These are phyloP conservation scores for Pollenia griseotomentosa DNA, from an alignment of 2,888 invertebrate species.

Conservation along the genomic window DNA sequence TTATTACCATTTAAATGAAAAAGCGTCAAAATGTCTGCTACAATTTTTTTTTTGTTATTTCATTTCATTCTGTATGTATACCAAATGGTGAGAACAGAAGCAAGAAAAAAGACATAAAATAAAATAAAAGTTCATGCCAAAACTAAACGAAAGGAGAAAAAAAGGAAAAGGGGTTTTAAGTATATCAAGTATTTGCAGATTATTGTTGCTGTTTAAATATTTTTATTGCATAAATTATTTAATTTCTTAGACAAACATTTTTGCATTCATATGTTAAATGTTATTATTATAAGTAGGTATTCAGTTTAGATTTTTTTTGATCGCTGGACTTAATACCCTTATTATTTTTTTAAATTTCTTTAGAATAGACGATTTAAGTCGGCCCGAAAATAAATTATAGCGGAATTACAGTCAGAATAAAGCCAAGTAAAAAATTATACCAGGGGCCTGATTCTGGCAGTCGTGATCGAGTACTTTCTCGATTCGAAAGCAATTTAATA, in stretches of 20 bases:
- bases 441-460: too few relatives aligned
- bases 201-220: not conserved
- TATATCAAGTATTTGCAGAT: constrained; percentile 27
- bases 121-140: constrained; percentile 47
- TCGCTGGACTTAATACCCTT: too few relatives aligned
- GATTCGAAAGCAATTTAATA: too few relatives aligned
- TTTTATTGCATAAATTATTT: not conserved
- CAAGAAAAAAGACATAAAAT: not conserved
- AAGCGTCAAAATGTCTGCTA: constrained; percentile 60
- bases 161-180: not conserved
- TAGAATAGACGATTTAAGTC: too few relatives aligned
- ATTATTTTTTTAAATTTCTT: too few relatives aligned
- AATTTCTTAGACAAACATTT: not conserved
- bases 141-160: not conserved
- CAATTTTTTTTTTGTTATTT: constrained; percentile 41
- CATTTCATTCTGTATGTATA: constrained; percentile 26
- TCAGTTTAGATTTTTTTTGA: too few relatives aligned
- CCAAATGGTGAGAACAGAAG: not conserved
- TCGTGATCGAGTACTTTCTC: too few relatives aligned
- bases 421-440: too few relatives aligned
- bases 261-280: not conserved
- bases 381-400: too few relatives aligned
- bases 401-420: too few relatives aligned
- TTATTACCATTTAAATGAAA: constrained; percentile 42
- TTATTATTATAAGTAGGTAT: not conserved